phyloP scores from a whole-genome alignment of 2,797 vertebrate species.

The Melanogrammus aeglefinus region DNA sequence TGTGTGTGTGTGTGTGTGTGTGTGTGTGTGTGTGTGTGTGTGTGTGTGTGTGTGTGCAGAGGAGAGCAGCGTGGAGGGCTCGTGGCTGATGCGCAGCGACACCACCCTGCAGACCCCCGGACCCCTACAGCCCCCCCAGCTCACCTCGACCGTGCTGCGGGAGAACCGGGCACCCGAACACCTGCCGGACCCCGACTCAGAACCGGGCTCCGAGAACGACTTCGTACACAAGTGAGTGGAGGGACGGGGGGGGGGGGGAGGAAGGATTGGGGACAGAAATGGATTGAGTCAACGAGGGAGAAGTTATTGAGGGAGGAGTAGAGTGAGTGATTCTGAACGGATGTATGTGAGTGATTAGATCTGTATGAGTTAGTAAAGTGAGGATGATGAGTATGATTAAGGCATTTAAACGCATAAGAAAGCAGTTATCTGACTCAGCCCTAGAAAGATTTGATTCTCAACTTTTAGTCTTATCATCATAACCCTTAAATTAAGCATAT shows the following conservation, averaged over 20 bases:
- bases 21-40: neutral
- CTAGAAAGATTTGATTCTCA: too few relatives aligned
- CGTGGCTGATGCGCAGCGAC: conserved; percentile 94
- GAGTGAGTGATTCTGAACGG: too few relatives aligned
- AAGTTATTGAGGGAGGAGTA: too few relatives aligned
- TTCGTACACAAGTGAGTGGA: conserved; percentile 91
- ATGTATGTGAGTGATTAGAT: too few relatives aligned
- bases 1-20: neutral
- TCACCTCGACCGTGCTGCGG: conserved; percentile 94
- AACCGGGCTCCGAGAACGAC: conserved; percentile 95
- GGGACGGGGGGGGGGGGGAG: neutral
- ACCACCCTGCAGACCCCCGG: conserved; percentile 92
- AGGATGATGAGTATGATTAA: too few relatives aligned
- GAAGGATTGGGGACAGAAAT: neutral
- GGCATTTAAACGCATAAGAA: too few relatives aligned
- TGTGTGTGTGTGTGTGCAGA: conserved; percentile 66
- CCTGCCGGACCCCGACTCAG: conserved; percentile 93
- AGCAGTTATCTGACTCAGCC: too few relatives aligned
- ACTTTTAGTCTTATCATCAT: too few relatives aligned
- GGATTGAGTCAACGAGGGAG: too few relatives aligned
- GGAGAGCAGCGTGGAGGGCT: conserved; percentile 89
- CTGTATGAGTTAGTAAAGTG: too few relatives aligned
- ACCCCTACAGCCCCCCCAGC: conserved; percentile 88
- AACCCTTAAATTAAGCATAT: too few relatives aligned
- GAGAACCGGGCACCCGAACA: conserved; percentile 94